phyloP scores from a whole-genome alignment of 2,113 vertebrate species.

The Sander lucioperca region DNA sequence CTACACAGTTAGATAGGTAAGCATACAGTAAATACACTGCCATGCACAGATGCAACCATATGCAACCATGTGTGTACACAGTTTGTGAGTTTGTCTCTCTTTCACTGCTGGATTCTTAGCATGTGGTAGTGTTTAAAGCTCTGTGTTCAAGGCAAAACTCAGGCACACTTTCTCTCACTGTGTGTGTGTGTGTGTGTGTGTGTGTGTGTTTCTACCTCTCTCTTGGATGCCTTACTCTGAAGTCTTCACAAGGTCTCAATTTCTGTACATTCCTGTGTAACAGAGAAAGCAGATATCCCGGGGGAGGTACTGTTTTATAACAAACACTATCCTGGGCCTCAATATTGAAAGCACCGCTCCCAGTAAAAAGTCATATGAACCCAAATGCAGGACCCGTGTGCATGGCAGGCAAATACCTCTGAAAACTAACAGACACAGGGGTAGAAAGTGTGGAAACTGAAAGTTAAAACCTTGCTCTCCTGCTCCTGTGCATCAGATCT shows the following conservation, averaged over 20 bases:
- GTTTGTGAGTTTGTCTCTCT: slow-evolving; percentile 43
- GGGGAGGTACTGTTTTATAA: slow-evolving; percentile 66
- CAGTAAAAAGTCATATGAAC: slow-evolving; percentile 37
- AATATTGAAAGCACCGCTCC: slow-evolving; percentile 43
- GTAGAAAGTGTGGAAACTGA: background rate
- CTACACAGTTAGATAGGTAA: slow-evolving; percentile 20
- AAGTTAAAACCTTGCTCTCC: background rate
- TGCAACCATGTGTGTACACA: slow-evolving; percentile 21
- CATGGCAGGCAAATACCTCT: slow-evolving; percentile 14
- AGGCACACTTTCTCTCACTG: slow-evolving; percentile 19
- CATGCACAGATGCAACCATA: slow-evolving; percentile 27
- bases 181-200: slow-evolving; percentile 33
- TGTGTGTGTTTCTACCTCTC: slow-evolving; percentile 33
- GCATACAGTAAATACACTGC: slow-evolving; percentile 23
- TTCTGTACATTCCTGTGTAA: slow-evolving; percentile 69
- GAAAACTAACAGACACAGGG: slow-evolving; percentile 2
- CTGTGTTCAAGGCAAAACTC: slow-evolving; percentile 62
- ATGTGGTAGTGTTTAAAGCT: slow-evolving; percentile 82
- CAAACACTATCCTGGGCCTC: slow-evolving; percentile 55
- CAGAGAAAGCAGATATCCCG: slow-evolving; percentile 73
- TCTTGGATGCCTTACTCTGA: slow-evolving; percentile 43
- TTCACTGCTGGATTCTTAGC: slow-evolving; percentile 58
- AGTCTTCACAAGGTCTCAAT: slow-evolving; percentile 61
- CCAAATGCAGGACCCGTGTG: slow-evolving; percentile 36
- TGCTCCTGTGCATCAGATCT: background rate